phyloP scores from a whole-genome alignment of 2,888 invertebrate genomes.

The Lepidonotus clava region DNA sequence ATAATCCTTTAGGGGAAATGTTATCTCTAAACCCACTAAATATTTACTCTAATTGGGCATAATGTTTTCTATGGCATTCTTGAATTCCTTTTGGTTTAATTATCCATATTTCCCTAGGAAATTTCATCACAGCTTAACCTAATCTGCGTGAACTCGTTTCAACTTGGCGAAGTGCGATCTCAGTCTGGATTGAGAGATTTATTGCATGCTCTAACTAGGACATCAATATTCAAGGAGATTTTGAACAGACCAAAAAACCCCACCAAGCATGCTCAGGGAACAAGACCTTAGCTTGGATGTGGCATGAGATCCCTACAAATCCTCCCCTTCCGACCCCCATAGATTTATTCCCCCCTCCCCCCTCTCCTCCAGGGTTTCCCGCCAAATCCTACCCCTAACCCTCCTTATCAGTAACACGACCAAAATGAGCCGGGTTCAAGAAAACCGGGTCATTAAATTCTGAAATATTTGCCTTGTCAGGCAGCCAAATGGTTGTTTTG shows the following conservation, averaged over 20 bases:
- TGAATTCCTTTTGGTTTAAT: no score
- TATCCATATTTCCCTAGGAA: no score
- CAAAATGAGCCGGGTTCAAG: background rate
- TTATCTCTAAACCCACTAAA: no score
- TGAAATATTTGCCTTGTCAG: conserved; percentile 28
- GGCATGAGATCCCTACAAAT: background rate
- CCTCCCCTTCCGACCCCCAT: background rate
- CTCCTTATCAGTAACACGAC: background rate
- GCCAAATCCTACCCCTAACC: background rate
- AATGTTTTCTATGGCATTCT: no score
- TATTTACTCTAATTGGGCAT: no score
- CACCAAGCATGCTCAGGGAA: background rate
- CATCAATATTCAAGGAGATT: background rate
- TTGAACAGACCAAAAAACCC: background rate
- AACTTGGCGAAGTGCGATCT: no score
- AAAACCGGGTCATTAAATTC: background rate
- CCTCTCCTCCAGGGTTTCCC: no score
- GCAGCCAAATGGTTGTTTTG: conserved; percentile 10
- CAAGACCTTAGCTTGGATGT: background rate
- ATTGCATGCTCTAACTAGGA: background rate
- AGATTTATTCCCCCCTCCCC: background rate
- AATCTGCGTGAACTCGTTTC: no score
- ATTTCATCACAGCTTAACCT: no score
- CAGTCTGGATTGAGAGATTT: no score
- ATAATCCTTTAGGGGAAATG: no score